phyloP scores from a whole-genome alignment of 2,797 vertebrate genomes.

The Coracias cyanogaster region DNA sequence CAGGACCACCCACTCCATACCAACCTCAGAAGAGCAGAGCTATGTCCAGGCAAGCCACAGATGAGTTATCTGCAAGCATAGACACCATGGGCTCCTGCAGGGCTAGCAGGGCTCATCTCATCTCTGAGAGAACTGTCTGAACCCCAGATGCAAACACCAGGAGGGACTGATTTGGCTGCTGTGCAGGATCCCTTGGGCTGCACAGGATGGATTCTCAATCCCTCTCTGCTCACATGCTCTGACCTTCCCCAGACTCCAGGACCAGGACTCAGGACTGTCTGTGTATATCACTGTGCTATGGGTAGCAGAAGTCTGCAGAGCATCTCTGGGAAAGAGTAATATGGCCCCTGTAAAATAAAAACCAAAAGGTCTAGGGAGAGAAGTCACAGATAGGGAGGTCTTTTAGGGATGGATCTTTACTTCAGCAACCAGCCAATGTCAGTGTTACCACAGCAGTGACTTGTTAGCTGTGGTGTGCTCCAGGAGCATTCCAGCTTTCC shows the following conservation, averaged over 20 bases:
- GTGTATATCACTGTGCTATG: fast-evolving
- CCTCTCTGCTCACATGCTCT: fast-evolving
- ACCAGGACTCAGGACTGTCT: background rate
- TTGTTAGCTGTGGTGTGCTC: background rate
- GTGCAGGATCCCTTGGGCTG: background rate
- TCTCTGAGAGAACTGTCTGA: background rate
- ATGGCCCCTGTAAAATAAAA: background rate
- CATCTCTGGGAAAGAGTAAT: background rate
- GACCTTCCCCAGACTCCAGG: background rate
- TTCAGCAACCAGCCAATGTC: background rate
- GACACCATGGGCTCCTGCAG: fast-evolving
- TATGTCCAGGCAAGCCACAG: background rate
- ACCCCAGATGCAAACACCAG: background rate
- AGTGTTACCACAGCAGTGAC: background rate
- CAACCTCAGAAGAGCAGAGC: background rate
- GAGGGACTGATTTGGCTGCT: fast-evolving
- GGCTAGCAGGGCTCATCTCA: background rate
- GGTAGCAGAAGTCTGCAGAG: background rate
- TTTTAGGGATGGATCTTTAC: background rate
- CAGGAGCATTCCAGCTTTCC: background rate
- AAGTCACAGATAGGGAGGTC: background rate
- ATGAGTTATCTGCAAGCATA: background rate
- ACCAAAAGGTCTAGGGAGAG: background rate
- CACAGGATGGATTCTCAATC: background rate
- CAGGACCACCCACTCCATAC: background rate